Evolutionary conservation across 2,888 invertebrate genomes (phyloP), one percentile per base, ranked within the genome.

Genomic region (Drosophila neotestacea): DNA sequence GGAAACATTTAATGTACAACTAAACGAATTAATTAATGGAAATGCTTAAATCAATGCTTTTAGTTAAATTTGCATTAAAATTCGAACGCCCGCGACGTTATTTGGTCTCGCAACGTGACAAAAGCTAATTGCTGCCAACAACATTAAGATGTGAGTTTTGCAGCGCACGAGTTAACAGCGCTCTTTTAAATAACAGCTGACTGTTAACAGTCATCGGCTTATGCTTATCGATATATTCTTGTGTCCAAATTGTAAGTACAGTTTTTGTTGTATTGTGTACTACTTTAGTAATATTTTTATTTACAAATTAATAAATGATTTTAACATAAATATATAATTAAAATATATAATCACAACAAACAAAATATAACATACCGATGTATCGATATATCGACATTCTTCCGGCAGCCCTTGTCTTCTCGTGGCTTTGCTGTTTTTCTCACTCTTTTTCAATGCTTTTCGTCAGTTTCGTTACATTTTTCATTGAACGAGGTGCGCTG

Each of bases 381-480:
- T 42, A 22, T 71, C 72, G 48, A 68, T 54, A 38, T 48, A 41
- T 28, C 56, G 62, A 52, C 55, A 36, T 7, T 7, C 6, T 7
- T 22, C 1, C 22, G 22, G 10, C 22, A 46, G 36, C 70, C 65
- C 58, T 70, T 47, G 51, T 41, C 9, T 47, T 10, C 10, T 41
- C n/a, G 13, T 54, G 48, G 10, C 30, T 22, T 50, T 44, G 34
- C 38, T 52, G 32, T 52, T 42, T 64, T 56, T 41, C 41, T 36
- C 16, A 4, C 11, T 28, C 16, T 42, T 46, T 52, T 54, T 36
- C 63, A 58, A 13, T n/a, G 32, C 34, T 10, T 47, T 58, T 68
- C 56, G 44, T 42, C 42, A 71, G 77, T 71, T 58, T 54, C 42
- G 39, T 9, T 54, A 38, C 9, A 46, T 50, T 50, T 42, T 46